Evolutionary conservation across 2,888 invertebrate species (phyloP), one percentile per base, ranked within the genome.

Genomic region (Antitype chi): DNA sequence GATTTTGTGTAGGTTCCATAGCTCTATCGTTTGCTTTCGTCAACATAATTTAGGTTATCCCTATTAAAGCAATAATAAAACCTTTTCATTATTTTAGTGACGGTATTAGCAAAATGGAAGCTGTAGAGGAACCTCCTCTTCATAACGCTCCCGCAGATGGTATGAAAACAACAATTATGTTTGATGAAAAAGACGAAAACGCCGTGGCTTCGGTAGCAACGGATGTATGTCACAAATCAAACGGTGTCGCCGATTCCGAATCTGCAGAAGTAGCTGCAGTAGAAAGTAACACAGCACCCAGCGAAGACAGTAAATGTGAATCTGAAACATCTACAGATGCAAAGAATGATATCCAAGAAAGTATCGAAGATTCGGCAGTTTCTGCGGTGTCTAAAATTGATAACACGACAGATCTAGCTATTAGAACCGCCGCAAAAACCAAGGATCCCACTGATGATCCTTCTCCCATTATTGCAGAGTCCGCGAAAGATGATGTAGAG

Each of bases 211-310:
- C 89, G 76, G 84, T 81, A 81, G 92, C 91, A 84, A 88, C 89
- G 79, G 91, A 94, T 89, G 91, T 91, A 78, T 93, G 94, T 92
- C 94, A 91, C 82, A 93, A 93, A 93, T 90, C 95, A 78, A 96
- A 96, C 89, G 96, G 96, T 87, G 92, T 94, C 82, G 90, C 91
- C 57, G 94, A 92, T 73, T 82, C 88, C 32, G 90, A 90, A 77
- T 85, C 86, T 82, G 86, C 84, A 73, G 86, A 81, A 67, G 71
- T 78, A 20, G 78, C 82, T 66, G 67, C 77, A 64, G 70, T 78
- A 70, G 84, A 88, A 81, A 73, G 78, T 66, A 85, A 82, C 43
- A 68, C 78, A n/a, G 81, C 60, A n/a, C 76, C 69, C 17, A 73
- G 43, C 52, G 78, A 78, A 74, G 87, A 80, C 47, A 79, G 70